phyloP scores from a whole-genome alignment of 2,888 invertebrate genomes.

The Panopea generosa region DNA sequence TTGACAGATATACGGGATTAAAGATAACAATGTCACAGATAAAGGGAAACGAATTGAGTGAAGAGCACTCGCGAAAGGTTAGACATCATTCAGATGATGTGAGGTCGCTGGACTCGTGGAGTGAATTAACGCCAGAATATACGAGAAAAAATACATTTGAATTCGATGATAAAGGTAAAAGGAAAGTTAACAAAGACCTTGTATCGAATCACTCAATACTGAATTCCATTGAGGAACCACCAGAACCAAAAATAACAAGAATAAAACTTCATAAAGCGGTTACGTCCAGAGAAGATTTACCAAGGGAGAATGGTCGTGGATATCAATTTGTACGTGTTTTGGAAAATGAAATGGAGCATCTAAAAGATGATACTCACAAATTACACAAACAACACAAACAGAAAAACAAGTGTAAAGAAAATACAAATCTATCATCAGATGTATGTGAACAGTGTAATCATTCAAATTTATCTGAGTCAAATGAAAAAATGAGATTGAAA shows the following conservation, averaged over 20 bases:
- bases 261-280: constrained; percentile 43
- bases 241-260: constrained; percentile 27
- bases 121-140: constrained; percentile 56
- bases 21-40: constrained; percentile 6
- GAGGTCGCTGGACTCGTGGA: constrained; percentile 73
- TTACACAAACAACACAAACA: background rate
- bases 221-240: constrained; percentile 20
- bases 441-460: background rate
- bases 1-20: too few relatives aligned
- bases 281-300: background rate
- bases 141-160: background rate
- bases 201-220: constrained; percentile 33
- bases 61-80: background rate
- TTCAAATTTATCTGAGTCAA: background rate
- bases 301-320: background rate
- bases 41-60: background rate
- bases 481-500: background rate
- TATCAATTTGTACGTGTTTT: background rate
- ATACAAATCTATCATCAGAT: background rate
- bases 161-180: constrained; percentile 10
- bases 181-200: constrained; percentile 24
- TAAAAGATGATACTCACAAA: background rate
- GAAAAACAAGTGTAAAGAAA: constrained; percentile 1
- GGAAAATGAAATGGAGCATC: background rate
- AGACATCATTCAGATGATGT: constrained; percentile 67